phyloP scores from a whole-genome alignment of 2,888 invertebrate genomes.

The Drosophila kuntzei region DNA sequence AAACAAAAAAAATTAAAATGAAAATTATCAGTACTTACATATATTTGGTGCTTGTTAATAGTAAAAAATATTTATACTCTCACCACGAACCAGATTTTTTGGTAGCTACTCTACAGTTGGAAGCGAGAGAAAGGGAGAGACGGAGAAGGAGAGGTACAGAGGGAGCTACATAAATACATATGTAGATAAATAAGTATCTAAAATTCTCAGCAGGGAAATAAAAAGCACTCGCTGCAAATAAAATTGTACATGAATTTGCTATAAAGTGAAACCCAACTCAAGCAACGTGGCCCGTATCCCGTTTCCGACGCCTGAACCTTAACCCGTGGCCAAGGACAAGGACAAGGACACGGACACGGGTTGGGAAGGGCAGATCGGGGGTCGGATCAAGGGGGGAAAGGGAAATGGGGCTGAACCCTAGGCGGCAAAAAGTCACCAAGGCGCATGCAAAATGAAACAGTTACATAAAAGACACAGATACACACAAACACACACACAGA shows the following conservation, averaged over 20 bases:
- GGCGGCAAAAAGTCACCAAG: slow-evolving; percentile 54
- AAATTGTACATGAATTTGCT: slow-evolving; percentile 46
- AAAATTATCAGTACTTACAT: no score
- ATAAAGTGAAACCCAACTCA: slow-evolving; percentile 44
- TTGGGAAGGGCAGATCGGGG: neutral
- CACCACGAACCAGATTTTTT: neutral
- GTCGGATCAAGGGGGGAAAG: neutral
- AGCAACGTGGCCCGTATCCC: slow-evolving; percentile 25
- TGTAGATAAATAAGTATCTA: slow-evolving; percentile 7
- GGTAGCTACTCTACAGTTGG: neutral
- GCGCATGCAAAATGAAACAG: slow-evolving; percentile 53
- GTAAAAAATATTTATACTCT: neutral
- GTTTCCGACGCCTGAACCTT: slow-evolving; percentile 15
- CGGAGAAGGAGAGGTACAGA: neutral
- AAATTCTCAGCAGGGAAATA: slow-evolving; percentile 19
- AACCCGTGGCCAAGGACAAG: slow-evolving; percentile 24
- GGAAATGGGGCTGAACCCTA: slow-evolving; percentile 20
- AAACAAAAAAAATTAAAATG: no score
- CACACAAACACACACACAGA: slow-evolving; percentile 9
- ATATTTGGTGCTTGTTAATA: neutral
- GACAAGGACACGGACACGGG: slow-evolving; percentile 18
- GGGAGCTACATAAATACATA: slow-evolving; percentile 1
- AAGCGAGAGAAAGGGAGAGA: neutral
- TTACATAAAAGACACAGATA: slow-evolving; percentile 31
- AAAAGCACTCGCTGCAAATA: slow-evolving; percentile 36